Conservation (phyloP, 2,797 vertebrate genomes). For the Sebastes oblongus region DNA sequence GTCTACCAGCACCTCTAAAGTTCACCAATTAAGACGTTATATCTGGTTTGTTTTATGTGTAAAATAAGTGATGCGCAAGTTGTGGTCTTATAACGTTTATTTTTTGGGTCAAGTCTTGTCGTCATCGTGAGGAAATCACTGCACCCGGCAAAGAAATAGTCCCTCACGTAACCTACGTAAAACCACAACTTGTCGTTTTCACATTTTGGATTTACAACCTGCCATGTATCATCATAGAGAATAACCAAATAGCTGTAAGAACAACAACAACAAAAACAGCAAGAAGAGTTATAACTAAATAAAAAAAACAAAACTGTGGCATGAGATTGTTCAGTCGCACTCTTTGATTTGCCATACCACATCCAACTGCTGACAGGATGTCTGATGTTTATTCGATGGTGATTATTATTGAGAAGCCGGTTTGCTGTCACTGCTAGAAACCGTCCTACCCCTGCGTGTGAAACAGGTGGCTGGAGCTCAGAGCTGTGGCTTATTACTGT, state of each 20-base stretch:
- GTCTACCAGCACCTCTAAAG: no score
- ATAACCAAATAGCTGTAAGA: constrained; percentile 2
- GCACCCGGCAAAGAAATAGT: not conserved
- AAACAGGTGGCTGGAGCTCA: constrained; percentile 68
- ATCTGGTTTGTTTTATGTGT: not conserved
- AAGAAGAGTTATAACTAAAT: not conserved
- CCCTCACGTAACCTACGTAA: not conserved
- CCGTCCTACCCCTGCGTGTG: constrained; percentile 6
- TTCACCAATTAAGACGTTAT: no score
- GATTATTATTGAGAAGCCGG: constrained; percentile 27
- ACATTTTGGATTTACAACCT: not conserved
- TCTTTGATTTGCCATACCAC: constrained; percentile 24
- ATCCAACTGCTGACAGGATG: constrained; percentile 16
- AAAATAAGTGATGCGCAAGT: not conserved
- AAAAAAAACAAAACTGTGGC: not conserved
- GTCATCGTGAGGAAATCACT: not conserved
- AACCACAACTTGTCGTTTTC: not conserved
- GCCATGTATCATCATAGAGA: not conserved
- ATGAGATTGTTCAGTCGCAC: constrained; percentile 55
- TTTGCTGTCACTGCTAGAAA: constrained; percentile 36
- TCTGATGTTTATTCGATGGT: constrained; percentile 34
- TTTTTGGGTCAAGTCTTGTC: not conserved
- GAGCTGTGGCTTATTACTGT: constrained; percentile 40
- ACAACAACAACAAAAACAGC: not conserved
- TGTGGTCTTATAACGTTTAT: not conserved